Conservation (phyloP, 1,140 invertebrate species). For the Mizuhopecten yessoensis region DNA sequence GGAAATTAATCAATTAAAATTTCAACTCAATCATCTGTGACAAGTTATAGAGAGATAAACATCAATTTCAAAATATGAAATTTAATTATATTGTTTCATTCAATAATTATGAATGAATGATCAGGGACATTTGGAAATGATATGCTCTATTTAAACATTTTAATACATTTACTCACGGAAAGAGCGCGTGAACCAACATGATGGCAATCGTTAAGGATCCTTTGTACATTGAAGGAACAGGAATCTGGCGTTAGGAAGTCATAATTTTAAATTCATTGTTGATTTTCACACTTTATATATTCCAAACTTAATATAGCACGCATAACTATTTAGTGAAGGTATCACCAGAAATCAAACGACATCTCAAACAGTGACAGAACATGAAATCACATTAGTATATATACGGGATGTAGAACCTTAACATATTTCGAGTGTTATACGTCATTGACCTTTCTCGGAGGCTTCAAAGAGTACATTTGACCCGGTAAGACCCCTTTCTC, state of each 20-base stretch:
- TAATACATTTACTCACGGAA: background rate
- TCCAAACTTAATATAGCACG: background rate
- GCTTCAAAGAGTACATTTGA: slow-evolving; percentile 31
- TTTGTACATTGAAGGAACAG: too few species aligned
- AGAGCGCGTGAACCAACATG: background rate
- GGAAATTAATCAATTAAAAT: slow-evolving; percentile 25
- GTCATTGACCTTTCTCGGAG: background rate
- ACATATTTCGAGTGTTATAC: background rate
- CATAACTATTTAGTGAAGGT: too few species aligned
- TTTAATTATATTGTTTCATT: slow-evolving; percentile 36
- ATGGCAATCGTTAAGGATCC: background rate
- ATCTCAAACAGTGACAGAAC: too few species aligned
- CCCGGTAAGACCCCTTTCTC: slow-evolving; percentile 1
- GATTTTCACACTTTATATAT: too few species aligned
- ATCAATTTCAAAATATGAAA: slow-evolving; percentile 36
- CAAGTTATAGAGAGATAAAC: background rate
- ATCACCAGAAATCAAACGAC: too few species aligned
- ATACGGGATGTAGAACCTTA: background rate
- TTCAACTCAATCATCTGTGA: background rate
- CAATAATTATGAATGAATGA: slow-evolving; percentile 34
- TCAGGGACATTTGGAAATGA: background rate
- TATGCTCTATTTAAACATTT: slow-evolving; percentile 40
- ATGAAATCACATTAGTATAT: background rate
- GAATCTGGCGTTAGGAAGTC: too few species aligned
- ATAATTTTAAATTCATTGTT: too few species aligned